Evolutionary conservation across 2,797 vertebrate genomes (phyloP), one percentile per base, ranked within the genome.

Genomic region (Botia kubotai): DNA sequence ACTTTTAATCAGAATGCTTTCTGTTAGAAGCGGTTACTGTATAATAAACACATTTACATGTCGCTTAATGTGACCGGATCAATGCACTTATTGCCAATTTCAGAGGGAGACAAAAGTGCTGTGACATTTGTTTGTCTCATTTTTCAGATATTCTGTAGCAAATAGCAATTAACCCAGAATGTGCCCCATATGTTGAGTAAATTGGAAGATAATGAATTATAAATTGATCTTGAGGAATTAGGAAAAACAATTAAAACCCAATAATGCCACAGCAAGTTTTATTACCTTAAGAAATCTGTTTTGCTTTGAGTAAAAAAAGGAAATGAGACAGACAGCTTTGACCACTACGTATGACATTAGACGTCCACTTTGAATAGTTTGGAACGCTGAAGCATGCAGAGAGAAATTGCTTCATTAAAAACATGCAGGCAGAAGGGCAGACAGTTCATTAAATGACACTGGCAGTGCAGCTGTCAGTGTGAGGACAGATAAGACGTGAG

Each of bases 201-300:
- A 87, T 87, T 83, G 84, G 69, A 85, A 86, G 86, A 89, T 88
- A 86, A 87, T 88, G 85, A 88, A 88, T 88, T 85, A 84, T 83
- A 86, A 89, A 89, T 87, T 85, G 85, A 80, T 77, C 81, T 72
- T 65, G 85, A 86, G 82, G 88, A 89, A 89, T 86, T 84, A 86
- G 85, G 84, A 80, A 80, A 87, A 88, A 88, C 84, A 88, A 87
- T 89, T 87, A 89, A 86, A 88, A 84, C 80, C 66, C 75, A 72
- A 75, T 75, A 78, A 69, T 77, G 79, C 75, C 14, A 66, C 71
- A 83, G 53, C 76, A 23, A 66, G 77, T 79, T 87, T 79, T 82
- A 85, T 86, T 85, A 76, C 86, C 77, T 77, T 62, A 77, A 85
- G 72, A 81, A 81, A 83, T 82, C 52, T 77, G 16, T 72, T 74